These are phyloP conservation scores for Arctopsyche grandis DNA, from an alignment of 1,140 invertebrate genomes.

Conservation along the genomic window DNA sequence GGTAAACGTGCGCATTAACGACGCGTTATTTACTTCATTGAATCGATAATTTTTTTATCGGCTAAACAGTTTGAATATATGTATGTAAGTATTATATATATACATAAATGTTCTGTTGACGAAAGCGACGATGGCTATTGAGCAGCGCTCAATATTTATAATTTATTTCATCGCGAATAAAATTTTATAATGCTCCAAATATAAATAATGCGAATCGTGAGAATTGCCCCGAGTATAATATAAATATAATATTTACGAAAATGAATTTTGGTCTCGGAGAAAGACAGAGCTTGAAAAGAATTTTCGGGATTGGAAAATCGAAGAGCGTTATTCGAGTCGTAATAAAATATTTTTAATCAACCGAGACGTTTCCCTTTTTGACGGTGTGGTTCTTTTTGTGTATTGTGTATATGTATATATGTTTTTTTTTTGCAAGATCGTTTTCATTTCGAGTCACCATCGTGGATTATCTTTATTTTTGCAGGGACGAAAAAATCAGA, in stretches of 20 bases:
- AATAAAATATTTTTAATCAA: constrained; percentile 22
- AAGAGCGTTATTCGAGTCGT: neutral
- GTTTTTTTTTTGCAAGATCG: neutral
- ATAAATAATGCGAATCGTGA: neutral
- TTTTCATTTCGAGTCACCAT: constrained; percentile 17
- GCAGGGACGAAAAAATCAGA: constrained; percentile 1
- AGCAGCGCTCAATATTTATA: neutral
- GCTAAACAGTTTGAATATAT: neutral
- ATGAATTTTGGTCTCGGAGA: neutral
- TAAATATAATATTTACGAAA: neutral
- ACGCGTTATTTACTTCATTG: neutral
- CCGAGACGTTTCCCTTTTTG: neutral
- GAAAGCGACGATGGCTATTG: neutral
- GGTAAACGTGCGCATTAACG: no score
- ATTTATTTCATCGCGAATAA: constrained; percentile 2
- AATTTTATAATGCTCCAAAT: neutral
- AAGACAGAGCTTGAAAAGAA: neutral
- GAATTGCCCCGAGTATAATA: neutral
- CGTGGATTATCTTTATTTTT: constrained; percentile 17
- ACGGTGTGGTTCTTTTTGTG: neutral
- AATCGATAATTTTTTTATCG: neutral
- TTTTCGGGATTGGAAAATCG: constrained; percentile 1
- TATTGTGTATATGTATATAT: no score
- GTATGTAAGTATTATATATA: no score
- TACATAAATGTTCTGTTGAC: neutral